Evolutionary conservation across 2,113 vertebrate species (phyloP), one percentile per base, ranked within the genome.

Genomic region (Tragelaphus buxtoni): DNA sequence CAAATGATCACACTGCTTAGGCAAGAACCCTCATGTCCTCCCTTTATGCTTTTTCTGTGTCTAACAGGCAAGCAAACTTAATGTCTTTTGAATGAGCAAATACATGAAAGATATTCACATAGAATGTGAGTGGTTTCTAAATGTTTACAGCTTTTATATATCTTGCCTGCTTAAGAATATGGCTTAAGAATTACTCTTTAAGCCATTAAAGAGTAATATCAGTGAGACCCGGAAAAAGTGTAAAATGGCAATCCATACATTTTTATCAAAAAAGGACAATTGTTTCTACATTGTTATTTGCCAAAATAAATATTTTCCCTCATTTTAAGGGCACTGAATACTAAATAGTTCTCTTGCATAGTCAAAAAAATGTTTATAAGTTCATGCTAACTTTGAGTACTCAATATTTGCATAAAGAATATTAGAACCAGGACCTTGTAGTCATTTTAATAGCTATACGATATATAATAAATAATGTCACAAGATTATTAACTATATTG

Each of bases 141-240:
- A 95, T 28, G 60, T 72, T 90, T 79, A 82, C 4, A 82, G 35
- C 14, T 28, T 74, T 89, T 82, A 92, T 13, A 87, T 56, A 95
- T 90, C 79, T 90, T 92, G n/a, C 69, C n/a, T 58, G 35, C 30
- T 77, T 89, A 87, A 94, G 47, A 96, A 92, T 90, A 39, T 65
- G 53, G 87, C 5, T 42, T 42, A 42, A 42, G 42, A 42, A 42
- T 42, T 42, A 42, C 42, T 42, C 42, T 42, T 42, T 42, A 86
- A 6, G 30, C 20, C 28, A 90, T 35, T 61, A 88, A 96, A 82
- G 45, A 22, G 16, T 60, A 88, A 60, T 9, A 85, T 42, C 5
- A 22, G 9, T 69, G 42, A 51, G 63, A 94, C 45, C 55, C 0
- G 63, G 45, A 74, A 85, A 82, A 47, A 61, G 56, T 18, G 35